phyloP scores from a whole-genome alignment of 2,113 vertebrate species.

The Peromyscus polionotus region DNA sequence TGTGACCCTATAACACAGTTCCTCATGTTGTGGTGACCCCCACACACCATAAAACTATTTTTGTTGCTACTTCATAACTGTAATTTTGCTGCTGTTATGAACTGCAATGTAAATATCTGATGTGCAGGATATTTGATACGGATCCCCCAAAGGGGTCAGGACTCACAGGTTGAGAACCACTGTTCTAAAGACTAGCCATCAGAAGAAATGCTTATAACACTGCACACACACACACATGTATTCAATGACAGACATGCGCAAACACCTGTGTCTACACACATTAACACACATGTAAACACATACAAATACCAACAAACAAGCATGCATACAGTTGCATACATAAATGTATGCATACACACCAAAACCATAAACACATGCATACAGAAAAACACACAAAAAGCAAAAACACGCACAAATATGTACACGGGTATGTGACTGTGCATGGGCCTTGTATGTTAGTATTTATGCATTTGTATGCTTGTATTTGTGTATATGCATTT shows the following conservation, averaged over 20 bases:
- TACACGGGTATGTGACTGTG: neutral
- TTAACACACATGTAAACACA: neutral
- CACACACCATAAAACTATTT: neutral
- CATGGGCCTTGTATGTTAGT: neutral
- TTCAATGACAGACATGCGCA: neutral
- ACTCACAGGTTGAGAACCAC: neutral
- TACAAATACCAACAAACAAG: neutral
- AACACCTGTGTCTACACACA: neutral
- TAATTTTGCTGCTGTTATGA: neutral
- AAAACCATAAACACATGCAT: neutral
- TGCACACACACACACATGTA: too few relatives aligned
- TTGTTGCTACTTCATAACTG: neutral
- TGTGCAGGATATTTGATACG: neutral
- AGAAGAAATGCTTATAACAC: neutral
- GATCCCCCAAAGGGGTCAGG: neutral
- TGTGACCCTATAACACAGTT: neutral
- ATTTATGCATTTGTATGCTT: neutral
- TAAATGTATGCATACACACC: neutral
- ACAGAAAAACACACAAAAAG: neutral
- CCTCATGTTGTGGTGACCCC: neutral
- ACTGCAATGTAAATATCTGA: neutral
- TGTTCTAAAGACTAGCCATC: neutral
- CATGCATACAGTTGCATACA: neutral
- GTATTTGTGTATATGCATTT: neutral
- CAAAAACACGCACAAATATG: neutral